Base-by-base conservation (phyloP, 53 echinoderm and acorn worm genomes). In the Holothuria leucospilota region DNA sequence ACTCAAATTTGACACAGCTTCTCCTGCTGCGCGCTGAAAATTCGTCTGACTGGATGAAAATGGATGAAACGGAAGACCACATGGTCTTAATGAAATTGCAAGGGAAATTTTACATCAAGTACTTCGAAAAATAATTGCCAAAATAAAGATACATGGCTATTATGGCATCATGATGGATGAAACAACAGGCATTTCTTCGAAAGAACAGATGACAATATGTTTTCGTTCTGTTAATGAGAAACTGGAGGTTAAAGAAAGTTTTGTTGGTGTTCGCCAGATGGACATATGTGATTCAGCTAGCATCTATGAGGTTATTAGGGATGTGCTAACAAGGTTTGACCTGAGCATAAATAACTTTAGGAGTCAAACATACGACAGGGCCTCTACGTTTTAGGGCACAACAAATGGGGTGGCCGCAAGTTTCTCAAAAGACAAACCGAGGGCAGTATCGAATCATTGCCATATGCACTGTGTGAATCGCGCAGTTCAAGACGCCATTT, bases 1-100 rank as follows among this genome's bases (percentile, higher is more conserved):
- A 64, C 23, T 64, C 65, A 64, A 64, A 64, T 64, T 27, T 64
- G 23, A 24, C 23, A 23, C 65, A 64, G 65, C 65, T 64, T 64
- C 65, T 64, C 65, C 23, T 24, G 11, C 65, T 64, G 23, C 27
- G 27, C 23, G 27, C 65, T 10, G 65, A 64, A 27, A 12, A 64
- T 27, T 64, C 65, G 27, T 27, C 23, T 24, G 23, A 24, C 23
- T 23, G 4, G 4, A 12, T 7, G n/a, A 5, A 24, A 27, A 27
- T 64, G 23, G 65, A 64, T 42, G 42, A 42, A 42, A 42, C 42
- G 42, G 42, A 42, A 64, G 65, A 64, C 23, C 23, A 64, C 4
- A 24, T 64, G 65, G 65, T 27, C 23, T 12, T 64, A 5, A 64
- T 64, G 65, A 64, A 27, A 64, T 64, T 64, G 65, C 27, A 24